Base-by-base conservation (phyloP, 1,140 invertebrate species). In the Reticulitermes speratus region DNA sequence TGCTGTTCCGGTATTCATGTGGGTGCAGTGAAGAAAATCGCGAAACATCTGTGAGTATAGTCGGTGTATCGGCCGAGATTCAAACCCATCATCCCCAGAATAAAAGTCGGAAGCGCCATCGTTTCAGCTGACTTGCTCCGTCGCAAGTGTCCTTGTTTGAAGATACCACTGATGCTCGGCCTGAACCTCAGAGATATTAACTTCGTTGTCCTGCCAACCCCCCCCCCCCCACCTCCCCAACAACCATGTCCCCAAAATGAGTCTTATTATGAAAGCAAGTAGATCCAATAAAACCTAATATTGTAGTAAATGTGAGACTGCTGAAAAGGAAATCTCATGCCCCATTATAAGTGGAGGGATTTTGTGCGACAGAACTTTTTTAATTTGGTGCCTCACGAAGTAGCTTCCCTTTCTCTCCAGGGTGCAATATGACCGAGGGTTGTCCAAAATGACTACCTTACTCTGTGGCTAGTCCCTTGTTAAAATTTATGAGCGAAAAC, bases 341-440 rank as follows among this genome's bases (percentile, higher is more conserved):
- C 7, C n/a, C n/a, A 75, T 75, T 75, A 75, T 75, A 30, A 75
- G 25, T 75, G n/a, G 25, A 30, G 65, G 25, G 65, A 75, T 7
- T 75, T 75, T 25, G 65, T 75, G 65, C n/a, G 65, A 75, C 25
- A 75, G 65, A 75, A 75, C 65, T 75, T 75, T 75, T 30, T 75
- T 75, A 75, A 75, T 75, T 75, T 75, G 65, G 65, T 25, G 65
- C 65, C 7, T 25, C 11, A 25, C 65, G 65, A 16, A 30, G 14
- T n/a, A 25, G 25, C n/a, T 75, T 75, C 65, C 2, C 65, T 30
- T 19, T 11, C 65, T 75, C 65, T 75, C 65, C n/a, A 14, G 65
- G n/a, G 65, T 30, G 25, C 16, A 75, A 16, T 75, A 25, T 30
- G 14, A 30, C 7, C n/a, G 2, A 75, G 65, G 65, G 65, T 16